phyloP scores from a whole-genome alignment of 2,797 vertebrate species.

The Myotis myotis region DNA sequence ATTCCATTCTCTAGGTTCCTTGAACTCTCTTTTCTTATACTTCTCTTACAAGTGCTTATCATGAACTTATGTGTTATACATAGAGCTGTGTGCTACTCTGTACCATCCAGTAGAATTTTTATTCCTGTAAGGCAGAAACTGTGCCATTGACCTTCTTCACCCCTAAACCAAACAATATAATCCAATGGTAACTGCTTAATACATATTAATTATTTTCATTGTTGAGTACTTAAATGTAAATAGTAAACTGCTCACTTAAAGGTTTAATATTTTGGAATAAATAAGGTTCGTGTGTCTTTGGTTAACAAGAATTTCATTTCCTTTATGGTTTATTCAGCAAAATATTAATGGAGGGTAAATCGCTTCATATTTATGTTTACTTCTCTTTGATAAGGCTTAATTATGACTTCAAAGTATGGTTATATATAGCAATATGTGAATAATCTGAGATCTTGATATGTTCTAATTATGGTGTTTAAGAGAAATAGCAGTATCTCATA shows the following conservation, averaged over 20 bases:
- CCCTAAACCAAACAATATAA: neutral
- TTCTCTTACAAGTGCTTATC: neutral
- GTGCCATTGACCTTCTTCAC: neutral
- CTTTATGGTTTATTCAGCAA: neutral
- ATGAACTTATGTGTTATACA: neutral
- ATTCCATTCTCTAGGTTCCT: neutral
- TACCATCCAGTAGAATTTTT: neutral
- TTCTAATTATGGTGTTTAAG: slow-evolving; percentile 8
- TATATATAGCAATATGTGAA: slow-evolving; percentile 17
- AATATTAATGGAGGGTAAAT: neutral
- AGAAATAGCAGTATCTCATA: neutral
- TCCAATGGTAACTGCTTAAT: neutral
- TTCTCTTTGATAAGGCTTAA: neutral
- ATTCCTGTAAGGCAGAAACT: neutral
- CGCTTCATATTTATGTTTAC: neutral
- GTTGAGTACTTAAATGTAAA: neutral
- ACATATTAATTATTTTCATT: neutral
- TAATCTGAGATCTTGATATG: neutral
- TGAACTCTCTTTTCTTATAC: neutral
- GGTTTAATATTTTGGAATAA: neutral
- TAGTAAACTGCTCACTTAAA: neutral
- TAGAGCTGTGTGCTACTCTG: neutral
- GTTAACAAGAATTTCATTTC: neutral
- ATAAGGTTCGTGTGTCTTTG: neutral
- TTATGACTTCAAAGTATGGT: neutral